phyloP scores from a whole-genome alignment of 2,888 invertebrate species.

The Eupeodes luniger region DNA sequence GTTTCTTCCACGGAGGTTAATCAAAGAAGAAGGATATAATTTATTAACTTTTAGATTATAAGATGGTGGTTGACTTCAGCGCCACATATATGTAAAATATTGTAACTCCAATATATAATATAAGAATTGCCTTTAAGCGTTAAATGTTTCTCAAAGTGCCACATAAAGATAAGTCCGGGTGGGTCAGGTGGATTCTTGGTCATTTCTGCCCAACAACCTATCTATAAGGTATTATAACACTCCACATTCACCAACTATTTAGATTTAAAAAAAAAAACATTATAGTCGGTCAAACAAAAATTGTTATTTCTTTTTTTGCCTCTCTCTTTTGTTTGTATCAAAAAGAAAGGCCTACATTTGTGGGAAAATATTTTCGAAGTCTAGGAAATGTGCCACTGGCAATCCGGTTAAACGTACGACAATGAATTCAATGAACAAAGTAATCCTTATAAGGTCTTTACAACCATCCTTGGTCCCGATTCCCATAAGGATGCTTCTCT shows the following conservation, averaged over 20 bases:
- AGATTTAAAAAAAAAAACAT: too few relatives aligned
- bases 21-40: too few relatives aligned
- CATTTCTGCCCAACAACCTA: background rate
- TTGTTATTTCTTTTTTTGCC: background rate
- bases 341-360: background rate
- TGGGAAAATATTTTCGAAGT: constrained; percentile 25
- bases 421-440: constrained; percentile 35
- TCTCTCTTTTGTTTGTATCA: background rate
- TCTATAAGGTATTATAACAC: background rate
- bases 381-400: constrained; percentile 20
- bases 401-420: constrained; percentile 17
- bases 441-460: constrained; percentile 41
- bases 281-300: constrained; percentile 13
- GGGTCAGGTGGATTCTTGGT: constrained; percentile 5
- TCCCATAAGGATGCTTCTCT: constrained; percentile 42
- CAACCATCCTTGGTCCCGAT: constrained; percentile 54
- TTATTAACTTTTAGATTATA: too few relatives aligned
- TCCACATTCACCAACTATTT: background rate
- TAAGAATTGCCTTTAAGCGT: too few relatives aligned
- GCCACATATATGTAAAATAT: too few relatives aligned
- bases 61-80: too few relatives aligned
- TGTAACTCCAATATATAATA: too few relatives aligned
- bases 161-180: too few relatives aligned
- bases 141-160: too few relatives aligned
- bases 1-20: too few relatives aligned